Evolutionary conservation across 2,113 vertebrate species (phyloP), one percentile per base, ranked within the genome.

Genomic region (Tautogolabrus adspersus): DNA sequence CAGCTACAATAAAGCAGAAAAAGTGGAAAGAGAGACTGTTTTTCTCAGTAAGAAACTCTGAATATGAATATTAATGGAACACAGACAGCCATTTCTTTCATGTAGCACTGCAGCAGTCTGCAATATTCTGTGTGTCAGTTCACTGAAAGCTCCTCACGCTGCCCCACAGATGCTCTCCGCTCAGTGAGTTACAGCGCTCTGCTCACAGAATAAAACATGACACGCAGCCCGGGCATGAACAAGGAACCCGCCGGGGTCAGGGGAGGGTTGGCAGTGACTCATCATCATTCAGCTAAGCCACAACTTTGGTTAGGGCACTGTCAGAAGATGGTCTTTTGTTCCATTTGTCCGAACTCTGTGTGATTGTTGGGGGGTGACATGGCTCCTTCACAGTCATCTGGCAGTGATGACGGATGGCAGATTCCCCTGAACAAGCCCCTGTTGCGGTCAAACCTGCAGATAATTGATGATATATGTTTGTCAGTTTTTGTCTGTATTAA

Each of bases 141-240:
- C 0, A 44, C 56, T 44, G 26, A 75, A 23, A 69, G 68, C 57
- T 77, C 72, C 65, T 74, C 78, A 30, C 12, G 5, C 57, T 70
- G 61, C 51, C 42, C 38, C 56, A 11, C 52, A 62, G 67, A 73
- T 82, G n/a, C 75, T 71, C 69, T 77, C 75, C 18, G 22, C 67
- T 79, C 77, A 79, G 65, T 37, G 16, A 76, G 60, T 67, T 56
- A 54, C 49, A 0, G 44, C 21, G 10, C 66, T 82, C 21, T 52
- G 30, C 56, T 60, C 18, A 19, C 61, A 76, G 74, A 86, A 86
- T 83, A 73, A 75, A 85, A 80, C 42, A 65, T 77, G 64, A 75
- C 74, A 62, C 11, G 66, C 66, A 69, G 81, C 6, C 60, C 16
- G 5, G 16, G 37, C 67, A 54, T 11, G 65, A 51, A 67, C 21